Percentiles rank a stretch among this genome's conserved stretches.
Conservation (phyloP, 2,888 invertebrate genomes). For the Trichogramma dendrolimi region DNA sequence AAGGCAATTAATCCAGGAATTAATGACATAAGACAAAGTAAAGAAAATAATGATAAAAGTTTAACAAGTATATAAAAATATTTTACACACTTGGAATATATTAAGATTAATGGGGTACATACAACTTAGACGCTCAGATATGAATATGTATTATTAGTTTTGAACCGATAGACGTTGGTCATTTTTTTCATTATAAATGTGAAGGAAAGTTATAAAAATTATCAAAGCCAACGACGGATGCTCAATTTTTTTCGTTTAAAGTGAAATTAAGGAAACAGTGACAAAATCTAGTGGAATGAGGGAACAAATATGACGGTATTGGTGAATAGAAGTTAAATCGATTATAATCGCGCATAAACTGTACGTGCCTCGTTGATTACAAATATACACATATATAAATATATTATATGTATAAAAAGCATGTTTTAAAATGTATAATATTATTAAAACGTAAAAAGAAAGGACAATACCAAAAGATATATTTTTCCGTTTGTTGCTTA, state of each 20-base stretch:
- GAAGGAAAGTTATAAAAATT: constrained; percentile 15
- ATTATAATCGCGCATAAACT: constrained; percentile 19
- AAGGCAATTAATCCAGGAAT: no score
- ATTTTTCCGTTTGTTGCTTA: neutral
- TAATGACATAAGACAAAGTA: no score
- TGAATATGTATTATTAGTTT: neutral
- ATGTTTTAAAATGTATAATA: no score
- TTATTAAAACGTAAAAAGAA: no score
- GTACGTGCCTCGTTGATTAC: constrained; percentile 38
- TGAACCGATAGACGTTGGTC: neutral
- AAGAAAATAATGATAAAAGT: no score
- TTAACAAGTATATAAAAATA: no score
- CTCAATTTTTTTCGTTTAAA: neutral
- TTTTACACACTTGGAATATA: neutral
- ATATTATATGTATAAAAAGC: neutral
- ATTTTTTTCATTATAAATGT: neutral
- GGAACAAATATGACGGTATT: constrained; percentile 1
- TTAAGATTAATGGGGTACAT: constrained; percentile 22
- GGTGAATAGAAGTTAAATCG: neutral
- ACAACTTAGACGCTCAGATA: constrained; percentile 14
- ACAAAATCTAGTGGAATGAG: constrained; percentile 3
- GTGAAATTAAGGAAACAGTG: neutral
- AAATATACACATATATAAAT: constrained; percentile 16
- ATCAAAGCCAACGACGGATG: constrained; percentile 13
- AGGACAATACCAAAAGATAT: no score